These are phyloP conservation scores for Entomobrya multifasciata DNA, from an alignment of 2,888 invertebrate species.

Conservation along the genomic window DNA sequence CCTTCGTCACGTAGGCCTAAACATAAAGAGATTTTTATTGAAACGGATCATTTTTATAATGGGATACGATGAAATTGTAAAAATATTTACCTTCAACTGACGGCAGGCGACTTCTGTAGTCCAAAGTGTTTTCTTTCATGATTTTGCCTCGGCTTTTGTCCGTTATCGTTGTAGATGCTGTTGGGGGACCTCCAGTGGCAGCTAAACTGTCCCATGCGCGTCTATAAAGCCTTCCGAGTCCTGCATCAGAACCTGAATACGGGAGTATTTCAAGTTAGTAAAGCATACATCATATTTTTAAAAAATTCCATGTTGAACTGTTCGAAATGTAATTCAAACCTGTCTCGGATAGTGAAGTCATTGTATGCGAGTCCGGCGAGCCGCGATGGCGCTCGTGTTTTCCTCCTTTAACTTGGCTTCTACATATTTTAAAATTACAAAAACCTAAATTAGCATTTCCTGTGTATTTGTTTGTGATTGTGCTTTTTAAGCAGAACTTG, in stretches of 20 bases:
- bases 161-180: constrained; percentile 76
- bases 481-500: no score
- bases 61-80: no score
- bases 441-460: no score
- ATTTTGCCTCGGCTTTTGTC: constrained; percentile 76
- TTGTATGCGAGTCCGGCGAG: constrained; percentile 94
- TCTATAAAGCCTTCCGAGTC: constrained; percentile 90
- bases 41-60: no score
- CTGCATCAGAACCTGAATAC: constrained; percentile 92
- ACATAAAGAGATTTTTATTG: no score
- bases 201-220: constrained; percentile 96
- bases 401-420: constrained; percentile 87
- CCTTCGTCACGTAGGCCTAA: constrained; percentile 81
- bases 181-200: constrained; percentile 82
- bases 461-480: no score
- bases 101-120: constrained; percentile 81
- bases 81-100: constrained; percentile 81
- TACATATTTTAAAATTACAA: constrained; percentile 80
- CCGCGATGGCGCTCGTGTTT: constrained; percentile 94
- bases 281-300: no score
- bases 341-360: constrained; percentile 94
- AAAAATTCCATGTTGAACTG: no score
- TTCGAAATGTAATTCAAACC: no score
- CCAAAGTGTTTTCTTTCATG: constrained; percentile 88
- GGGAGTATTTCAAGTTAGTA: no score